Base-by-base conservation (phyloP, 2,888 invertebrate genomes). In the Magallana nippona region DNA sequence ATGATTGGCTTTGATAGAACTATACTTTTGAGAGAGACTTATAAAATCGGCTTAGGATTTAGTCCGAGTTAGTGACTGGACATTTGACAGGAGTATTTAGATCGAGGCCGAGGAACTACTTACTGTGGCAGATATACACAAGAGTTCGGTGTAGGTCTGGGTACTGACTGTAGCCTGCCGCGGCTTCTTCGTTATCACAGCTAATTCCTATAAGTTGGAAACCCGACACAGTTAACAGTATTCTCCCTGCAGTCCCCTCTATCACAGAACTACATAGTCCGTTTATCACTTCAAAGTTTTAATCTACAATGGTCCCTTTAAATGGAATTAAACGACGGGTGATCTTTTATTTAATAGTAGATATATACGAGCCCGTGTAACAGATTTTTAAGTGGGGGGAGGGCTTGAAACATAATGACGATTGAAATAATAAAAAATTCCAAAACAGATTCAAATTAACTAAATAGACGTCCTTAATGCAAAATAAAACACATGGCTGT, bases 131-230 rank as follows among this genome's bases (percentile, higher is more conserved):
- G 92, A 91, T 55, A 93, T 92, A 84, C 92, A 91, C 10, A 93
- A 89, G n/a, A 93, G 87, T 83, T 93, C 93, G 5, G 92, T 89
- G 15, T 87, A 82, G 8, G 91, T 91, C 82, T 91, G 90, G 8
- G 92, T 90, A 62, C 91, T 91, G 56, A 93, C 91, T 0, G 92
- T 92, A 2, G 92, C 91, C 79, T 92, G 92, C 56, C 93, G 87
- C 55, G 85, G 89, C 58, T 90, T 91, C n/a, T 90, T 86, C 15
- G 89, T 91, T 55, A 93, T 91, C 44, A 93, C 92, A 13, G 93
- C 93, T 80, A 93, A 85, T 83, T 93, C 93, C 93, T 93, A 86
- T 2, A 19, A 80, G 82, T 17, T 58, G 11, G 57, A 55, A 58
- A 82, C 78, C 22, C 10, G 8, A 11, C 55, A 27, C 78, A 10